Base-by-base conservation (phyloP, 2,888 invertebrate genomes). In the Operophtera brumata region DNA sequence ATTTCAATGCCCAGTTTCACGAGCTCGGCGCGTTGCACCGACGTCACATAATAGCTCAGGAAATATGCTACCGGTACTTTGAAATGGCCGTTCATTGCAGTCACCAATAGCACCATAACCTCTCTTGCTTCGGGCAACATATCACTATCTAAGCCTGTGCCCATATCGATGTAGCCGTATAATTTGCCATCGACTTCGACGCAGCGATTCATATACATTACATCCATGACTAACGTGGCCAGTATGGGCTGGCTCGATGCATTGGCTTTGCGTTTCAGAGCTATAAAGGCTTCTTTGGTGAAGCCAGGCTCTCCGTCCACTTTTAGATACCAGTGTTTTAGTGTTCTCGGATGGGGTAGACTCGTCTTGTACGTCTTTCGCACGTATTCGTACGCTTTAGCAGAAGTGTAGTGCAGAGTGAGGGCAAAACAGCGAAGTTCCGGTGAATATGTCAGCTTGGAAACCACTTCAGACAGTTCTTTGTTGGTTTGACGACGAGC, bases 371-470 rank as follows among this genome's bases (percentile, higher is more conserved):
- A 62, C 12, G 42, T 32, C 13, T 54, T 47, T 34, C 66, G 37
- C 1, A 65, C 54, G 34, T 61, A 64, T 39, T 60, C 58, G 36
- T 61, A 61, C 0, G 52, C 64, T 13, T 55, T 48, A 14, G 57
- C 37, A 34, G 64, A 64, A 57, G 59, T 62, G 39, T 45, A 62
- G 47, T 66, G 53, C n/a, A 67, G 43, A 2, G 63, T 58, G 7
- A 68, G 48, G 28, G 67, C 65, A 55, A 66, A 68, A 44, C 59
- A 60, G 32, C 65, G 47, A 13, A 66, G 50, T 28, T 54, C 56
- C 30, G 57, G 32, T 43, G 65, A 43, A 56, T 58, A 63, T 35
- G 54, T 54, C 14, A 54, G 30, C 20, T 48, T 54, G 2, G 54
- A 54, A 1, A 54, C 44, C 35, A 54, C 54, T 25, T 54, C 54